Percentiles rank a stretch among this genome's conserved stretches.
phyloP scores from a whole-genome alignment of 2,113 vertebrate genomes.

The Arenaria interpres region DNA sequence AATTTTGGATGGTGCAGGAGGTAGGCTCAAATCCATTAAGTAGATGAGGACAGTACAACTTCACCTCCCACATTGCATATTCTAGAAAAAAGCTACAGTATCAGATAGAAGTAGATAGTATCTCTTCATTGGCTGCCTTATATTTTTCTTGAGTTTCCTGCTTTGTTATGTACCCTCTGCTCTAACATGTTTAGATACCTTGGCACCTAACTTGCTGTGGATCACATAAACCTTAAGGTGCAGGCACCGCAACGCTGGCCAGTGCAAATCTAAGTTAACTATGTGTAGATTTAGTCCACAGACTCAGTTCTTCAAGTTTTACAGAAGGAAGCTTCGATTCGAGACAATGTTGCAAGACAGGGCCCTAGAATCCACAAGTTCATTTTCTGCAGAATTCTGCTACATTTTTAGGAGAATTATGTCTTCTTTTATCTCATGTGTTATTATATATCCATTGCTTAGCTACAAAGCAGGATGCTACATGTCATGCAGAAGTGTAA shows the following conservation, averaged over 20 bases:
- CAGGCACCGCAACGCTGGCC: neutral
- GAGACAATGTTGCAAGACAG: neutral
- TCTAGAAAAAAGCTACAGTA: neutral
- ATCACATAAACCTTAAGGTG: neutral
- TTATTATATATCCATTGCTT: neutral
- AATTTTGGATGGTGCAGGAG: neutral
- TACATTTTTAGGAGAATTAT: neutral
- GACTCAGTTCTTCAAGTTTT: neutral
- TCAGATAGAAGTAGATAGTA: neutral
- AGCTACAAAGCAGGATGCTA: neutral
- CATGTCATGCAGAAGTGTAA: neutral
- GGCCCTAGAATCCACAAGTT: neutral
- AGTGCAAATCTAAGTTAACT: neutral
- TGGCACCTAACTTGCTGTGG: neutral
- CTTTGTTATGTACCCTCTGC: neutral
- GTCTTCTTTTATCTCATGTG: neutral
- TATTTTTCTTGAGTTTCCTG: neutral
- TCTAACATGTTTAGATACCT: neutral
- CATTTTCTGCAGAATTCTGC: neutral
- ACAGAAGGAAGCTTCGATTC: neutral
- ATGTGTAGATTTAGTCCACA: neutral
- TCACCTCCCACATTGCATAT: neutral
- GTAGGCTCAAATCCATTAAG: neutral
- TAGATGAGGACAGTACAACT: neutral
- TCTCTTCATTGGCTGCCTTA: neutral